Evolutionary conservation across 2,888 invertebrate genomes (phyloP).

Genomic region (Pasiphila rectangulata): DNA sequence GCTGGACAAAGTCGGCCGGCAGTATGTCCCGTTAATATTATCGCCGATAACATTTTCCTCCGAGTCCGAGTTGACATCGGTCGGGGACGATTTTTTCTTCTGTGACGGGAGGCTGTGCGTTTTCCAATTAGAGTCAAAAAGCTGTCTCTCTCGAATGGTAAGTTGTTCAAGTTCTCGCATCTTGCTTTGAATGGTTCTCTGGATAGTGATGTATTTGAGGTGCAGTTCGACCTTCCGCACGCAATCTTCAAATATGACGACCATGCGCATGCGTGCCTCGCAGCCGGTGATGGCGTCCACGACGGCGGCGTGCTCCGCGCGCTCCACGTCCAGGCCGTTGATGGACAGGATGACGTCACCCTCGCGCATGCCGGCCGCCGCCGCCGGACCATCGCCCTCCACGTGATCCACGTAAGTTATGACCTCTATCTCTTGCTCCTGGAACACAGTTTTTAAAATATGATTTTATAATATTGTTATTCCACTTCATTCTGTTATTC

Average conservation of each 20-base stretch:
- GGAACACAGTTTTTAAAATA: conserved; percentile 19
- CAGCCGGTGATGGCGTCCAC: conserved; percentile 96
- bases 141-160: conserved; percentile 89
- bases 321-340: conserved; percentile 97
- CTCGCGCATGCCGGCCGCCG: conserved; percentile 95
- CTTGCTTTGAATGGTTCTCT: conserved; percentile 90
- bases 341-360: conserved; percentile 98
- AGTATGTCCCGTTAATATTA: conserved; percentile 82
- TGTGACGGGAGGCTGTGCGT: conserved; percentile 93
- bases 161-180: conserved; percentile 91
- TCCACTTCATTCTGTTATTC: too few species aligned
- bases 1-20: conserved; percentile 89
- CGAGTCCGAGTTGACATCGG: conserved; percentile 65
- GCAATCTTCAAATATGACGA: conserved; percentile 97
- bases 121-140: conserved; percentile 93
- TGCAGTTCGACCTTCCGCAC: conserved; percentile 96
- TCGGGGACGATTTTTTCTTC: conserved; percentile 85
- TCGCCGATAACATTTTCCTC: conserved; percentile 71
- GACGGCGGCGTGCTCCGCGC: conserved; percentile 94
- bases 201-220: conserved; percentile 94
- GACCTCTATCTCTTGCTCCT: conserved; percentile 95
- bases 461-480: too few species aligned
- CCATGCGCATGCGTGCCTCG: conserved; percentile 95
- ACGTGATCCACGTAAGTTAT: conserved; percentile 99
- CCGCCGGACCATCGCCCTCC: conserved; percentile 95